phyloP scores from a whole-genome alignment of 2,113 vertebrate species.

The Apistogramma diplotaenia region DNA sequence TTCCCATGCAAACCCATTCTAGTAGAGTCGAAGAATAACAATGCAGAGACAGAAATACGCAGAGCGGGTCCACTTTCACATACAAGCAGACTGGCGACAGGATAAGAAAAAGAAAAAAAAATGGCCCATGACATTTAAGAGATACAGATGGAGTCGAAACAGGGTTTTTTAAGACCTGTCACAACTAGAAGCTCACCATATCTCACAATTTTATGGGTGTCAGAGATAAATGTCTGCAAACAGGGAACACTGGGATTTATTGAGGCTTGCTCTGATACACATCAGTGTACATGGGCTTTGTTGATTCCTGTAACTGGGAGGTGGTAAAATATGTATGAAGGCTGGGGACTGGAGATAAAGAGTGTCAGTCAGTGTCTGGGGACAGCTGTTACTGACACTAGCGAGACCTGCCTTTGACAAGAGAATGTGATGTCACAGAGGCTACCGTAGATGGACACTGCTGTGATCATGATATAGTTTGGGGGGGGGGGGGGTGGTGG shows the following conservation, averaged over 20 bases:
- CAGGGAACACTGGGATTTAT: neutral
- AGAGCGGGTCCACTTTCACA: neutral
- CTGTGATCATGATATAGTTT: neutral
- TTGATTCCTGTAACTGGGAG: neutral
- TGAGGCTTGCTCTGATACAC: neutral
- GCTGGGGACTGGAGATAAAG: neutral
- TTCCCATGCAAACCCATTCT: neutral
- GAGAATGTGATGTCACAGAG: neutral
- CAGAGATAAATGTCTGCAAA: neutral
- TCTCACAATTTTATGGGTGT: neutral
- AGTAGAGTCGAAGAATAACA: too few species aligned
- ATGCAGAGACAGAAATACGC: neutral
- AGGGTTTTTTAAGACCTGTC: neutral
- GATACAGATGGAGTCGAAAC: neutral
- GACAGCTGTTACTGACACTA: constrained; percentile 26
- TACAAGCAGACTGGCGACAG: accelerated
- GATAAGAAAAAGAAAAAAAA: neutral
- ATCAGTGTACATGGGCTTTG: neutral
- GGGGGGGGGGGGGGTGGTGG: too few species aligned
- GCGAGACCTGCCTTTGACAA: constrained; percentile 16
- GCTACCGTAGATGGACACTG: neutral
- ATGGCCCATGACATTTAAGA: neutral
- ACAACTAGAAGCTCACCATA: neutral
- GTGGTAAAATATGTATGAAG: constrained; percentile 29
- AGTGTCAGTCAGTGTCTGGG: neutral